Evolutionary conservation across 2,797 vertebrate genomes (phyloP), one percentile per base, ranked within the genome.

Genomic region (Lutra lutra): DNA sequence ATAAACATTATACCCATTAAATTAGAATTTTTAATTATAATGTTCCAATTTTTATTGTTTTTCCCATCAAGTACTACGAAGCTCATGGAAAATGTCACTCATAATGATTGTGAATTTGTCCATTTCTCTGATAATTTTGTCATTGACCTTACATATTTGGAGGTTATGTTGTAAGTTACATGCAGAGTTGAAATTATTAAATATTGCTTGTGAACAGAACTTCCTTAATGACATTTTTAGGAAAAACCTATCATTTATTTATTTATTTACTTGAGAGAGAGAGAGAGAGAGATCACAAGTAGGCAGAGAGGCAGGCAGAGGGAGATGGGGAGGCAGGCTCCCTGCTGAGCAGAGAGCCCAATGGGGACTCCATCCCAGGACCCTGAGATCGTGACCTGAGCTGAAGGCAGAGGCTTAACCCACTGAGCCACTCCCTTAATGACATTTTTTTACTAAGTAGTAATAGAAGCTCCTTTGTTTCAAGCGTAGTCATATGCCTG

Each of bases 111-210:
- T 40, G 25, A 92, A 78, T 84, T 56, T 79, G 25, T 73, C 35
- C 77, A 0, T 84, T 89, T 83, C 35, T 58, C 80, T 78, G 70
- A 7, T 83, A 48, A 72, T 73, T 89, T 40, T 86, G n/a, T 51
- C 51, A 51, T 82, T 82, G 66, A n/a, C 48, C 66, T 89, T 51
- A 78, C 32, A 66, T 38, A 77, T 72, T n/a, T 92, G 25, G 25
- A 90, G n/a, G 14, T 46, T 86, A 32, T 80, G 23, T 84, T 88
- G 9, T 48, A 75, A 21, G 40, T 51, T 86, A 25, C 70, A 46
- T 68, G 9, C 21, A 64, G 51, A 86, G 51, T 92, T 94, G 43
- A 89, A 94, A 60, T 80, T 62, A 89, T 77, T 92, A 51, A 79
- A 79, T 73, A 87, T 32, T 80, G 7, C 78, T 72, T 80, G 25